Base-by-base conservation (phyloP, 2,888 invertebrate genomes). In the Thelaira solivaga region DNA sequence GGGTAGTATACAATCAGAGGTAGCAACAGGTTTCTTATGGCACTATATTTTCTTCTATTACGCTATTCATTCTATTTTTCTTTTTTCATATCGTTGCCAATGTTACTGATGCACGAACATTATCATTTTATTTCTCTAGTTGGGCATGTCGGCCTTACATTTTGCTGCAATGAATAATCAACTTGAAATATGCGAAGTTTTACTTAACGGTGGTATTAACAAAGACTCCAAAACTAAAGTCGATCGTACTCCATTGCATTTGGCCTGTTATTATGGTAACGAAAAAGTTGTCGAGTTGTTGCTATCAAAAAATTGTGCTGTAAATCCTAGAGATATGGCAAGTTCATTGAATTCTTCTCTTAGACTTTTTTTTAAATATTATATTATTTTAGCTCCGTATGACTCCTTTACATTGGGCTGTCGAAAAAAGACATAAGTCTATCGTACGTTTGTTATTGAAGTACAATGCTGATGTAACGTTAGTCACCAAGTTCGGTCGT, bases 401-500 rank as follows among this genome's bases (percentile, higher is more conserved):
- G 97, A 97, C 97, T 43, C 96, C 97, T 39, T 90, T 98, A 71
- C 97, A 98, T 90, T 97, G 97, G 97, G 97, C 97, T 5, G 94
- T 94, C 43, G 95, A 96, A 89, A 93, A 94, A 83, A 93, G 94
- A 0, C 94, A 96, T 89, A 88, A 91, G 22, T 90, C 91, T 74
- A 91, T 94, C 51, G 94, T 94, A 45, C 91, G 92, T 62, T 87
- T 92, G 79, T 90, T 98, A 80, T 88, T 97, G 55, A 91, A 92
- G 71, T 90, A 92, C 84, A 95, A 96, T 62, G 96, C 97, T 0
- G 92, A 94, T 87, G 91, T 93, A 7, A 90, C 90, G 51, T 88
- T 91, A 79, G 86, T 90, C 53, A 95, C 94, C 83, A 95, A 95
- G 89, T 95, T 95, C 86, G 92, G 92, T 41, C 92, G 93, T 84